These are phyloP conservation scores for Seladonia tumulorum DNA, from an alignment of 2,888 invertebrate species.

Conservation along the genomic window DNA sequence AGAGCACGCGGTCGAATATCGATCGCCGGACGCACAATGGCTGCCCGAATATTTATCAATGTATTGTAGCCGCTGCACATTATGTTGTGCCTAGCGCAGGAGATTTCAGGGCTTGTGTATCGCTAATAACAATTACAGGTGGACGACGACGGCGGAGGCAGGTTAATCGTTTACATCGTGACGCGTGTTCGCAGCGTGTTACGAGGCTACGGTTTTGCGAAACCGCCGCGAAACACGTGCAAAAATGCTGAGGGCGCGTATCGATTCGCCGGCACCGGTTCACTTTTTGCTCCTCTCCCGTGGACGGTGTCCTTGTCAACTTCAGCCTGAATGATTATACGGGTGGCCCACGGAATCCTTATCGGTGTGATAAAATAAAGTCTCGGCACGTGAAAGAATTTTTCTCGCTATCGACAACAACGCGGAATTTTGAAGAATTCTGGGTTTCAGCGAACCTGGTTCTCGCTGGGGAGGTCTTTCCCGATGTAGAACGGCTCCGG, in stretches of 20 bases:
- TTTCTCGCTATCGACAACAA: no score
- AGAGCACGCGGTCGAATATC: slow-evolving; percentile 42
- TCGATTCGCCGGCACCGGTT: neutral
- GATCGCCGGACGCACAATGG: slow-evolving; percentile 53
- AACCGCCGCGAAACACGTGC: slow-evolving; percentile 9
- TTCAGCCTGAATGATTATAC: neutral
- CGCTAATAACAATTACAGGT: slow-evolving; percentile 39
- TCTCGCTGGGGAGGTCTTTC: neutral
- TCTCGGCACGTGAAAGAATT: neutral
- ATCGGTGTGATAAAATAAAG: neutral
- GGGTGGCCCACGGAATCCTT: neutral
- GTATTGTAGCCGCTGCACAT: slow-evolving; percentile 36
- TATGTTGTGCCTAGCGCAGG: slow-evolving; percentile 20
- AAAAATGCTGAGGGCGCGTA: neutral
- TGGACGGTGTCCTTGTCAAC: neutral
- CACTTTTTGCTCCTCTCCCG: neutral
- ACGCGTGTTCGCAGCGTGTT: slow-evolving; percentile 2
- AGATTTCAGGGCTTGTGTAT: neutral
- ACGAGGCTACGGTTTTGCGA: slow-evolving; percentile 11
- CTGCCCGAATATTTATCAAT: slow-evolving; percentile 59
- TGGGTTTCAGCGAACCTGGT: neutral
- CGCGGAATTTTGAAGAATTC: no score
- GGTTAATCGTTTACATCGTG: slow-evolving; percentile 33
- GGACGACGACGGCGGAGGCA: neutral
- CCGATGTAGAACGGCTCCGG: neutral